These are phyloP conservation scores for Drosophila macrospina DNA, from an alignment of 2,888 invertebrate genomes.

Conservation along the genomic window DNA sequence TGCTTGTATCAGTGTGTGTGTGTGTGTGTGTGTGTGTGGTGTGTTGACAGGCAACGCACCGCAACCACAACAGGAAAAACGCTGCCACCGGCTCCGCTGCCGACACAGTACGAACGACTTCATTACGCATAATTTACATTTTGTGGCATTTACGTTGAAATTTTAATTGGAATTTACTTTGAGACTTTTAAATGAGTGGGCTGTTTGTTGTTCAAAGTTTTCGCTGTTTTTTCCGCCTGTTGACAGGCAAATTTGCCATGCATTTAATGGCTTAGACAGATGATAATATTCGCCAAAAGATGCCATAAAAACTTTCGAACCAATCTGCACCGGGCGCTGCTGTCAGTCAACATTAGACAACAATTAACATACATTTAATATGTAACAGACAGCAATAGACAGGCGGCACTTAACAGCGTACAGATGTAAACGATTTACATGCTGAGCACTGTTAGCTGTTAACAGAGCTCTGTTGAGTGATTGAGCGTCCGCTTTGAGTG, in stretches of 20 bases:
- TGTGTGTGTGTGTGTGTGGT: slow-evolving; percentile 27
- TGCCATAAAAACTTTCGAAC: slow-evolving; percentile 37
- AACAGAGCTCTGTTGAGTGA: slow-evolving; percentile 34
- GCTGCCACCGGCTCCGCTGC: slow-evolving; percentile 38
- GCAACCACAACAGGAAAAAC: slow-evolving; percentile 54
- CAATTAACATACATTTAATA: slow-evolving; percentile 7
- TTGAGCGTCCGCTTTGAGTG: slow-evolving; percentile 60
- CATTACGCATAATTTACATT: slow-evolving; percentile 81
- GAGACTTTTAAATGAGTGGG: slow-evolving; percentile 42
- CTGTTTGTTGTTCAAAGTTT: slow-evolving; percentile 63
- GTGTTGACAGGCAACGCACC: slow-evolving; percentile 45
- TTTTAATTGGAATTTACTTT: slow-evolving; percentile 81
- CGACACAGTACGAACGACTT: slow-evolving; percentile 58
- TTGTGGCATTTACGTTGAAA: slow-evolving; percentile 78
- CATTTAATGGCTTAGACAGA: slow-evolving; percentile 74
- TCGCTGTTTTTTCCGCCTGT: slow-evolving; percentile 60
- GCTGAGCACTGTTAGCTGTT: slow-evolving; percentile 36
- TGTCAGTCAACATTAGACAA: slow-evolving; percentile 18
- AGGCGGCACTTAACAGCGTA: slow-evolving; percentile 30
- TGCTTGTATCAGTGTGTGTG: slow-evolving; percentile 12
- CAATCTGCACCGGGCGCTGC: slow-evolving; percentile 8
- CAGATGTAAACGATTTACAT: slow-evolving; percentile 55
- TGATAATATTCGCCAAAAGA: slow-evolving; percentile 41
- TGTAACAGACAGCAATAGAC: slow-evolving; percentile 3
- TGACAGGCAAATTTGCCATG: slow-evolving; percentile 73